phyloP scores from a whole-genome alignment of 1,140 invertebrate species.

The Bicyclus anynana region DNA sequence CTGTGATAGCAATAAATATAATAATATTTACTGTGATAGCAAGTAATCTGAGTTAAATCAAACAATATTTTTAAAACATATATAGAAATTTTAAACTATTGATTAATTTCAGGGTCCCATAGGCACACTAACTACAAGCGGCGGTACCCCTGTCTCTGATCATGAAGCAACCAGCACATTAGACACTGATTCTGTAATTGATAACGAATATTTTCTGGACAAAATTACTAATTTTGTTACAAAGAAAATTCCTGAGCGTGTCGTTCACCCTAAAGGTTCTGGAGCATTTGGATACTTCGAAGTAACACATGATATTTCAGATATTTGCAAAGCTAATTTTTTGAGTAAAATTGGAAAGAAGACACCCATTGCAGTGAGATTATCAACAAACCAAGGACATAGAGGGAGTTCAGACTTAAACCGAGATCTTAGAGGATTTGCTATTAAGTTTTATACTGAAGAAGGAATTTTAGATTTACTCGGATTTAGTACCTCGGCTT shows the following conservation, averaged over 20 bases:
- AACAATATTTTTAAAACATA: too few relatives aligned
- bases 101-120: conserved; percentile 89
- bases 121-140: conserved; percentile 80
- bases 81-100: too few relatives aligned
- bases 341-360: conserved; percentile 91
- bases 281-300: too few relatives aligned
- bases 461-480: too few relatives aligned
- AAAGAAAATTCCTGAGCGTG: too few relatives aligned
- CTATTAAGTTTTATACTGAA: conserved; percentile 88
- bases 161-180: conserved; percentile 74
- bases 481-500: conserved; percentile 86
- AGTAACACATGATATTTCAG: too few relatives aligned
- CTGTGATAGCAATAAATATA: too few relatives aligned
- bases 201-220: conserved; percentile 92
- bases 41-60: too few relatives aligned
- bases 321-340: too few relatives aligned
- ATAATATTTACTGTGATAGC: too few relatives aligned
- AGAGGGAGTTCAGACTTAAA: conserved; percentile 90
- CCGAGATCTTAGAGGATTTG: conserved; percentile 84
- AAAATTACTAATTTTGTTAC: conserved; percentile 94
- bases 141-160: conserved; percentile 85
- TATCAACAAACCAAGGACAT: conserved; percentile 94
- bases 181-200: conserved; percentile 79
- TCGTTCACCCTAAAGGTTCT: conserved; percentile 96
- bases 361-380: conserved; percentile 84